These are phyloP conservation scores for Pachyseris speciosa DNA, from an alignment of 64 coral and sea anemone species.

Conservation along the genomic window DNA sequence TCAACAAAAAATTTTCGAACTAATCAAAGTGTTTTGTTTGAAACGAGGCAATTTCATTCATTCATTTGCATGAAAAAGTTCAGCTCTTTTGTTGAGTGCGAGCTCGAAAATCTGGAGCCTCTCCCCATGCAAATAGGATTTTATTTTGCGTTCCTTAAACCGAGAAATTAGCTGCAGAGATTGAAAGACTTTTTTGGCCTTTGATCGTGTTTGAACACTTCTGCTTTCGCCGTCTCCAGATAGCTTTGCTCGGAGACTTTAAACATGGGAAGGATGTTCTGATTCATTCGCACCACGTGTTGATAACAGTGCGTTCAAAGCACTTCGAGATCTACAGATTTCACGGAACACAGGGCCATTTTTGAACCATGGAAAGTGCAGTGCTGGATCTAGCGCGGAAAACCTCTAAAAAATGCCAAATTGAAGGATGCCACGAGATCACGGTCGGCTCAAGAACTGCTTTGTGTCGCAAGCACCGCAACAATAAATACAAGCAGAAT, in stretches of 20 bases:
- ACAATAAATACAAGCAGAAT: conserved; percentile 99
- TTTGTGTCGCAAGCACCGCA: conserved; percentile 95
- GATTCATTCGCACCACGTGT: conserved; percentile 81
- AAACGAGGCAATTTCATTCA: conserved; percentile 98
- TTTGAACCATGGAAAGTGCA: conserved; percentile 50
- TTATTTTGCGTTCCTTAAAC: conserved; percentile 9
- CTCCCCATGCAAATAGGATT: not conserved
- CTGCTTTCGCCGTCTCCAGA: not conserved
- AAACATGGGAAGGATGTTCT: conserved; percentile 11
- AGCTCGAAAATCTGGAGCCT: not conserved
- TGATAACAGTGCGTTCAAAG: conserved; percentile 36
- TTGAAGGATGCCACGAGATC: conserved; percentile 89
- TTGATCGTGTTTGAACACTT: not conserved
- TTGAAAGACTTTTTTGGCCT: not conserved
- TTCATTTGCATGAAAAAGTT: conserved; percentile 90
- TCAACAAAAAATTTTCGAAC: conserved; percentile 61
- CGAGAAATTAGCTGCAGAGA: not conserved
- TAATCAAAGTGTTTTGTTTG: conserved; percentile 93
- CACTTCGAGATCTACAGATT: conserved; percentile 15
- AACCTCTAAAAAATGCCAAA: conserved; percentile 89
- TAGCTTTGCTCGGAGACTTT: not conserved
- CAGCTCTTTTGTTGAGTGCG: conserved; percentile 68
- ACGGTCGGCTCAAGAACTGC: conserved; percentile 85
- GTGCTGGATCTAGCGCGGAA: conserved; percentile 11
- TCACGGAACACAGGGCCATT: not conserved